phyloP scores from a whole-genome alignment of 2,888 invertebrate species.

The Merodon equestris region DNA sequence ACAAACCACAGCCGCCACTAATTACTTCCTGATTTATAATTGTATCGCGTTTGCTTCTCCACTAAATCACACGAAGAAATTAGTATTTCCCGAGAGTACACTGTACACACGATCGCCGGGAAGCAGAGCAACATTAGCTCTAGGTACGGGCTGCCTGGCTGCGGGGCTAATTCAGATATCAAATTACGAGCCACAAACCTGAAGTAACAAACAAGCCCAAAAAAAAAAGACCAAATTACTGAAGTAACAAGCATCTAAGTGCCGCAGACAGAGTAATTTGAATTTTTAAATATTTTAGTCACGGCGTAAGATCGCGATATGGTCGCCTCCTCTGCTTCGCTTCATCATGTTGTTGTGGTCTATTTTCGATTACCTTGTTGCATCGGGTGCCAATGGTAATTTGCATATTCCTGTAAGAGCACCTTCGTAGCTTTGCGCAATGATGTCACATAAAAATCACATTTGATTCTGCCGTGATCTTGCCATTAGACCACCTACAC shows the following conservation, averaged over 20 bases:
- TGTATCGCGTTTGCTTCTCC: conserved; percentile 51
- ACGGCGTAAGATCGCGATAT: conserved; percentile 20
- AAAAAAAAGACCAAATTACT: background rate
- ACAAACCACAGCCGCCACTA: conserved; percentile 45
- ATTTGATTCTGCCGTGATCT: too few relatives aligned
- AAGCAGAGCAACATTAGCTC: background rate
- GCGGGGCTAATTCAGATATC: conserved; percentile 35
- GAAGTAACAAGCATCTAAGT: conserved; percentile 11
- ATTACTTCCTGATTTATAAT: conserved; percentile 65
- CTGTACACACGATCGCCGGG: background rate
- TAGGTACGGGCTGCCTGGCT: conserved; percentile 3
- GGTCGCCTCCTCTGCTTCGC: background rate
- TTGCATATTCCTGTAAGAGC: too few relatives aligned
- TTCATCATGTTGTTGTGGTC: too few relatives aligned
- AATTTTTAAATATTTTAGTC: conserved; percentile 44
- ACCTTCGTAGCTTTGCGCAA: too few relatives aligned
- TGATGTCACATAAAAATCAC: too few relatives aligned
- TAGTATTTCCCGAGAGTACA: conserved; percentile 35
- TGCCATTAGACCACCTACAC: too few relatives aligned
- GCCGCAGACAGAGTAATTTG: conserved; percentile 23
- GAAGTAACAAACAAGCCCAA: background rate
- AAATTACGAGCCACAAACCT: conserved; percentile 23
- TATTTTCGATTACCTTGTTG: background rate
- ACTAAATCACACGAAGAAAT: conserved; percentile 45
- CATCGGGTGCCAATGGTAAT: too few relatives aligned